Conservation (phyloP, 2,113 vertebrate species). For the Terrapene triunguis region DNA sequence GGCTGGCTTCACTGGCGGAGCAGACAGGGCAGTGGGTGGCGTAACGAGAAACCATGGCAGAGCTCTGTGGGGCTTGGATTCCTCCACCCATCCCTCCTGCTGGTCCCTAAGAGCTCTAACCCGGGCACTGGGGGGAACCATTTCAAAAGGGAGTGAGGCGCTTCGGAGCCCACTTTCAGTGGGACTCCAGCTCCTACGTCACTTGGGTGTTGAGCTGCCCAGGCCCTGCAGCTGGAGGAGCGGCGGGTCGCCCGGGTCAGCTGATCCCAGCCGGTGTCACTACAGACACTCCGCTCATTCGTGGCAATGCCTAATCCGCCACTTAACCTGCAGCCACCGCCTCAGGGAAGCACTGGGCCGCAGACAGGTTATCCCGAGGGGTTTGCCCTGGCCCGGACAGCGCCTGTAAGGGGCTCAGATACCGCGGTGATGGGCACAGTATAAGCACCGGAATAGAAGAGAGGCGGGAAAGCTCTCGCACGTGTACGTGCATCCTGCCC, state of each 20-base stretch:
- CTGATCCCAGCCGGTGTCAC: neutral
- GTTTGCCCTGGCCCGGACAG: neutral
- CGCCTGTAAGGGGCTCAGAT: neutral
- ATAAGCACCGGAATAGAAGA: neutral
- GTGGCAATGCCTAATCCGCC: too few relatives aligned
- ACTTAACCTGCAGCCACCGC: too few relatives aligned
- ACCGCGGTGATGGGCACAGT: neutral
- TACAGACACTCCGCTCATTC: neutral
- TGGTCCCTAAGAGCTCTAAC: neutral
- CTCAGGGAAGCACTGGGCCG: neutral
- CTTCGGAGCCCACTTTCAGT: too few relatives aligned
- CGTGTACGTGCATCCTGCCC: rapidly evolving
- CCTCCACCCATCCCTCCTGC: neutral
- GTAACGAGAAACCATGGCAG: neutral
- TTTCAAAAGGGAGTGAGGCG: neutral
- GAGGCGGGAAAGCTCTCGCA: neutral
- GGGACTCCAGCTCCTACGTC: too few relatives aligned
- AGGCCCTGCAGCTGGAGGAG: too few relatives aligned
- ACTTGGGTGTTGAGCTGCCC: too few relatives aligned
- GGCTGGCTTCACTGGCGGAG: neutral
- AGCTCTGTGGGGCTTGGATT: too few relatives aligned
- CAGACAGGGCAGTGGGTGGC: neutral
- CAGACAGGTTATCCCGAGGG: neutral
- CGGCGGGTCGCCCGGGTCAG: neutral
- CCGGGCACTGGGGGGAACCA: too few relatives aligned